These are phyloP conservation scores for Zosterops hypoxanthus DNA, from an alignment of 2,113 vertebrate species.

Conservation along the genomic window DNA sequence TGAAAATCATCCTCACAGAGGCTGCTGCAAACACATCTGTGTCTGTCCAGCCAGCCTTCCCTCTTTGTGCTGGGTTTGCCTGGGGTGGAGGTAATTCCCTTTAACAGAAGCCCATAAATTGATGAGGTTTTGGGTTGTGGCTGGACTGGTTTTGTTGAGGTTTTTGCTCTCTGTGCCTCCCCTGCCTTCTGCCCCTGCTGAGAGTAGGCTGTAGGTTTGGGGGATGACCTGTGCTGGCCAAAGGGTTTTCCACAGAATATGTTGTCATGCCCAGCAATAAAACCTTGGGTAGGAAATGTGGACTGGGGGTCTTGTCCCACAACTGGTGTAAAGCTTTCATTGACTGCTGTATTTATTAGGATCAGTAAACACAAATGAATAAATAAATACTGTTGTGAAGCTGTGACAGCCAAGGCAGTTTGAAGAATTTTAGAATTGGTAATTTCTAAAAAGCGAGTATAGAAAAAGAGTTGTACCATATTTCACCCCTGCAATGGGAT, in stretches of 20 bases:
- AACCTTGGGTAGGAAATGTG: neutral
- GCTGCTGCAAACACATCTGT: neutral
- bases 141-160: accelerated
- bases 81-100: neutral
- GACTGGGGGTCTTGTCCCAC: neutral
- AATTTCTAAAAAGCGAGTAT: neutral
- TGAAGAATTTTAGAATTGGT: slow-evolving; percentile 16
- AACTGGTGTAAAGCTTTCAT: neutral
- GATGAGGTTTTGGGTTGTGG: neutral
- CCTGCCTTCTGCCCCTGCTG: no score
- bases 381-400: neutral
- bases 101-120: accelerated
- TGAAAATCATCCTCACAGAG: neutral
- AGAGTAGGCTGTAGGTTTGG: accelerated
- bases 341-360: neutral
- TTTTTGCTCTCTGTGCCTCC: neutral
- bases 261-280: neutral
- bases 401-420: neutral
- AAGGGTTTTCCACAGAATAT: neutral
- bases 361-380: neutral
- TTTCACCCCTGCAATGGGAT: neutral
- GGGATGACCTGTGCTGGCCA: neutral
- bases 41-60: neutral
- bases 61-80: neutral
- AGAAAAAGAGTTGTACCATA: neutral